Percentiles rank a stretch among this genome's conserved stretches.
These are phyloP conservation scores for Piscicola geometra DNA, from an alignment of 2,888 invertebrate species.

Conservation along the genomic window DNA sequence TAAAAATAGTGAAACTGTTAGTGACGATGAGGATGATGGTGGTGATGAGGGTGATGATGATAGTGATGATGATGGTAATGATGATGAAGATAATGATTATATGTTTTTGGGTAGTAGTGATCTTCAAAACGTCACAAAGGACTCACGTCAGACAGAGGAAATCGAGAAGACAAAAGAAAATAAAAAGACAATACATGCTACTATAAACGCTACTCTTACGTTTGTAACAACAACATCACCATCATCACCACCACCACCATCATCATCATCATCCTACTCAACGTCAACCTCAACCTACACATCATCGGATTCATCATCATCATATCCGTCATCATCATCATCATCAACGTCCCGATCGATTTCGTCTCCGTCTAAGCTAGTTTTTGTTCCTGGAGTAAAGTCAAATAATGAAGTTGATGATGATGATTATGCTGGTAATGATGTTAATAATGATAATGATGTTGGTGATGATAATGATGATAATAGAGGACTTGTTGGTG, in stretches of 20 bases:
- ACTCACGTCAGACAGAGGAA: not conserved
- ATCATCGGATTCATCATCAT: too few relatives aligned
- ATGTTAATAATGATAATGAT: slow-evolving; percentile 23
- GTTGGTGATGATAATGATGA: slow-evolving; percentile 20
- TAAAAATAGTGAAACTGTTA: not conserved
- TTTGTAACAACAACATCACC: too few relatives aligned
- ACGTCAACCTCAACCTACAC: too few relatives aligned
- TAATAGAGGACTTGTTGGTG: slow-evolving; percentile 17
- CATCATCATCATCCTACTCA: too few relatives aligned
- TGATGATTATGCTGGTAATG: slow-evolving; percentile 16
- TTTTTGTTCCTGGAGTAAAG: too few relatives aligned
- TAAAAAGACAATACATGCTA: not conserved
- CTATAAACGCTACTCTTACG: too few relatives aligned
- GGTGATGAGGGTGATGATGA: slow-evolving; percentile 18
- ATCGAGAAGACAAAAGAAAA: not conserved
- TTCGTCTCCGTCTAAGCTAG: too few relatives aligned
- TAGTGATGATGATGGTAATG: slow-evolving; percentile 21
- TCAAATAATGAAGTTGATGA: slow-evolving; percentile 19
- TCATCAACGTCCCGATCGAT: too few relatives aligned
- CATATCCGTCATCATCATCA: not conserved
- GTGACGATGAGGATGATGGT: slow-evolving; percentile 8
- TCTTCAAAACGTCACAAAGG: not conserved
- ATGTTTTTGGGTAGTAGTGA: too few relatives aligned
- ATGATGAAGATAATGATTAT: slow-evolving; percentile 13
- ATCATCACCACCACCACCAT: too few relatives aligned